Evolutionary conservation across 2,113 vertebrate genomes (phyloP), one percentile per base, ranked within the genome.

Genomic region (Sorex fumeus): DNA sequence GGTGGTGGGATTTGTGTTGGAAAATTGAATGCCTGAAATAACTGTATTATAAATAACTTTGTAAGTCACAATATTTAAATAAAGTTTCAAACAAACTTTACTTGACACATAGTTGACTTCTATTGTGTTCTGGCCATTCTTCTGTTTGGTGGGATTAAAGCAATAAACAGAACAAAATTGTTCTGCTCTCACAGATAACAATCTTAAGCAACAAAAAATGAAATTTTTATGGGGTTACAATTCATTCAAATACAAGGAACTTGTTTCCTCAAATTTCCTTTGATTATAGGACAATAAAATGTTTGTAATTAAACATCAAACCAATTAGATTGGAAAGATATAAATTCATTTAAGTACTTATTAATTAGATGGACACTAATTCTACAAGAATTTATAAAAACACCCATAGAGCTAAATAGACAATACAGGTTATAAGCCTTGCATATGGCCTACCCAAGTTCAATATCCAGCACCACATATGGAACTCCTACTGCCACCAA

Each of bases 181-280:
- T 50, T 1, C 28, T 79, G 7, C 6, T 2, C 10, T 80, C 47
- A 64, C 34, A 28, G 40, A 8, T 89, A 32, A 70, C 8, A 82
- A 50, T 78, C 53, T 72, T 84, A 93, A 82, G 84, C 36, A 75
- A 72, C 21, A 85, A 84, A 80, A 77, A 81, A 62, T 91, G 16
- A 47, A 95, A 91, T 84, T 57, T 25, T 66, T 88, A 47, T 21
- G 84, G 11, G 84, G 11, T 69, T 80, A 80, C 8, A 86, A 16
- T 80, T 9, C 34, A 66, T 64, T 57, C 30, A 25, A 88, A 76
- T 84, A 80, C 28, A 9, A 80, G 92, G 78, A 84, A 90, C 4
- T 70, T 84, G 28, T 9, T 75, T 76, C n/a, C 66, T 91, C 6
- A 81, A 84, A 50, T 32, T 93, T 93, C 11, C 72, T 30, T 5